Evolutionary conservation across 2,888 invertebrate species (phyloP).

Genomic region (Athalia rosae): DNA sequence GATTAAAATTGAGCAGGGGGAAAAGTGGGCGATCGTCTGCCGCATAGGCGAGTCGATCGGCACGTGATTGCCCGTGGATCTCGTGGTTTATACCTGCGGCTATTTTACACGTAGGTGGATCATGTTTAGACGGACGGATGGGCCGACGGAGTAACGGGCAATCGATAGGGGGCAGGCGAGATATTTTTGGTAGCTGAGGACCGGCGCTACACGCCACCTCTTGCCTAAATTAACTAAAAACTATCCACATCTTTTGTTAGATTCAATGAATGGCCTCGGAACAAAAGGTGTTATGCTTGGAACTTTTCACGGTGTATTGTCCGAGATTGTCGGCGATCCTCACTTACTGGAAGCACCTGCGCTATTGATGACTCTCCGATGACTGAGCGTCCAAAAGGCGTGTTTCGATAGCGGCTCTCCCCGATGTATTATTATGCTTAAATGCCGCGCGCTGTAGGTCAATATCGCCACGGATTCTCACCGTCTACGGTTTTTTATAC

Average conservation of each 20-base stretch:
- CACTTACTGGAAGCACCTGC: constrained; percentile 53
- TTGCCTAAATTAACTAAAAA: constrained; percentile 59
- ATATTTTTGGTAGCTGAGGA: constrained; percentile 48
- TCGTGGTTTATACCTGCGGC: constrained; percentile 5
- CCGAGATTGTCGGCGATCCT: constrained; percentile 47
- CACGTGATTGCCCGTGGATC: background rate
- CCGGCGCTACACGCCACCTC: constrained; percentile 56
- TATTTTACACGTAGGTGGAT: background rate
- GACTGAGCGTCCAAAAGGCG: constrained; percentile 53
- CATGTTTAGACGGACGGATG: constrained; percentile 52
- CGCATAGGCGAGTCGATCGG: constrained; percentile 16
- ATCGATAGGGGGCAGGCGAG: background rate
- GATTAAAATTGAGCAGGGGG: constrained; percentile 21
- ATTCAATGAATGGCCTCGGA: constrained; percentile 50
- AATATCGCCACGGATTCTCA: no score
- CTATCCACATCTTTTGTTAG: constrained; percentile 41
- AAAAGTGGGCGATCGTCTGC: constrained; percentile 24
- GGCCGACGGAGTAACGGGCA: constrained; percentile 43
- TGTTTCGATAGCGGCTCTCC: background rate
- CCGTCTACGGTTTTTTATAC: no score
- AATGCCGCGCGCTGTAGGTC: no score
- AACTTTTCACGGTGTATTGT: constrained; percentile 54
- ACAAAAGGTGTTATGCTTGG: constrained; percentile 50
- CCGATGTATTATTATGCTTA: background rate
- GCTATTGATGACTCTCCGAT: constrained; percentile 59